Evolutionary conservation across 2,888 invertebrate species (phyloP), one percentile per base, ranked within the genome.

Genomic region (Cerceris rybyensis): DNA sequence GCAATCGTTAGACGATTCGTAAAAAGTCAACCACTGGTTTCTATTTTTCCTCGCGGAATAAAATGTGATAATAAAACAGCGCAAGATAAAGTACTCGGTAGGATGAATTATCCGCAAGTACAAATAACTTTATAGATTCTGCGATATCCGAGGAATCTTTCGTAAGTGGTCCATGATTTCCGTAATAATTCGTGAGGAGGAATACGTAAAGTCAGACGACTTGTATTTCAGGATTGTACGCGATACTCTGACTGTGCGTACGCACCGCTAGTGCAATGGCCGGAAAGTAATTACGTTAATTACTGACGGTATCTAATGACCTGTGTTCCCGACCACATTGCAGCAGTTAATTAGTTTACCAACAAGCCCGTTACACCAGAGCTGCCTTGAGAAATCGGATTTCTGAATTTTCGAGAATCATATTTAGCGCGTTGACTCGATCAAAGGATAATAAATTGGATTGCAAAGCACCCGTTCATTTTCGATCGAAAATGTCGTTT

Each of bases 241-340:
- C 2, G 46, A 60, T 46, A 60, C 11, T 11, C 41, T 11, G n/a
- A 14, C 17, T 14, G 0, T 16, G 57, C 42, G 43, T 59, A 49
- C 7, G 52, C 42, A 61, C 59, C 17, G 74, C 63, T 72, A 77
- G 82, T 75, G 81, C 82, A 82, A 71, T 42, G 78, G 65, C 78
- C 66, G 75, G 86, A 80, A 82, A 85, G 75, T 86, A 87, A 87
- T 86, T 83, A 83, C 72, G 67, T 78, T 87, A 85, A 86, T 82
- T 86, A 80, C 82, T 57, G 68, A 69, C 64, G 68, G 70, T 77
- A 80, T 78, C 80, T 82, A 85, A 82, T 85, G 77, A 78, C 70
- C 66, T 46, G 70, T 75, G 69, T 78, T 71, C 71, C 71, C 68
- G 79, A 60, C 73, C 66, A 46, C 78, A 75, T 54, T 59, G 65